Base-by-base conservation (phyloP, 2,113 vertebrate genomes). In the Xenopus borealis region DNA sequence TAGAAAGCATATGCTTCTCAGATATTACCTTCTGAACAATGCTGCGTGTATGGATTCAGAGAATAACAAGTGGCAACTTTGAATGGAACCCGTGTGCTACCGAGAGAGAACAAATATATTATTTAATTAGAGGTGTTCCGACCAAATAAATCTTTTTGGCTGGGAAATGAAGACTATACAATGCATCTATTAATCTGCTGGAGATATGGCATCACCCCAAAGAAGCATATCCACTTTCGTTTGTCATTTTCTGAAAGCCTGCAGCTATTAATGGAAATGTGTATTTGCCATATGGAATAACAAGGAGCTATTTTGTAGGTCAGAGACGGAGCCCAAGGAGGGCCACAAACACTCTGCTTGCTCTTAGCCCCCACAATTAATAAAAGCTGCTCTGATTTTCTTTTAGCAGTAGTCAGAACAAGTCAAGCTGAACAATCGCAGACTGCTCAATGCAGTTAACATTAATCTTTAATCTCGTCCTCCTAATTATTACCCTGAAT, bases 141-240 rank as follows among this genome's bases (percentile, higher is more conserved):
- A 61, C 16, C 57, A 30, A 62, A 75, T 62, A 46, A 67, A 52
- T 75, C 20, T 52, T 55, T 27, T 69, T 69, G 72, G 72, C 65
- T 53, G 65, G 55, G 58, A 59, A 58, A 13, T 19, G 10, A 20
- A 45, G 66, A 53, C 46, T 52, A 58, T 20, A 19, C 33, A 40
- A 75, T 68, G 19, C 23, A 40, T 75, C 57, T 75, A 68, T 75
- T 68, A 75, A 61, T 75, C 58, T 62, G 68, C n/a, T 20, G 64
- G 65, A 68, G 64, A 75, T 30, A n/a, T 69, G 66, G 66, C 72
- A 12, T 30, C 62, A 40, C 72, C 72, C 62, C 57, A 40, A 66
- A 68, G 58, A 75, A 53, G 57, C 17, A 19, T 20, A 67, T 30
- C 17, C 57, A 69, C 66, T 75, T 27, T 62, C 69, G 45, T 47